phyloP scores from a whole-genome alignment of 2,888 invertebrate genomes.

The Drosophila siamana region DNA sequence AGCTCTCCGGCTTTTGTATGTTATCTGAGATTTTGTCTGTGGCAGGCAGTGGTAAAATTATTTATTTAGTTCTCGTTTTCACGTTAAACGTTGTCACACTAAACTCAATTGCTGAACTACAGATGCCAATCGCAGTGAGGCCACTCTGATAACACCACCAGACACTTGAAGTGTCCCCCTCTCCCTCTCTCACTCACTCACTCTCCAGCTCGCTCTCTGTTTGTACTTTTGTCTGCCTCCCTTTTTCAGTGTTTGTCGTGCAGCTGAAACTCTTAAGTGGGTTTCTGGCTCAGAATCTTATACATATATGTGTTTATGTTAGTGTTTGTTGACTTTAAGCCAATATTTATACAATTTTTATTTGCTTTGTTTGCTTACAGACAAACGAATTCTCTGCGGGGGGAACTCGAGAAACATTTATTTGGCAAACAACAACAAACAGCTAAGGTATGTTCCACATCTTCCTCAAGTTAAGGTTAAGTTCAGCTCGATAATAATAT shows the following conservation, averaged over 20 bases:
- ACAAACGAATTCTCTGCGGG: conserved; percentile 33
- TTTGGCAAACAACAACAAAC: conserved; percentile 49
- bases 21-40: conserved; percentile 58
- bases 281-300: conserved; percentile 69
- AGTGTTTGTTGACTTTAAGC: conserved; percentile 26
- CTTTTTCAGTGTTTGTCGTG: conserved; percentile 44
- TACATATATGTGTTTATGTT: too few relatives aligned
- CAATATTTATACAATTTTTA: conserved; percentile 76
- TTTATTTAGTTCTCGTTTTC: conserved; percentile 79
- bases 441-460: conserved; percentile 42
- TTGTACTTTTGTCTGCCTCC: neutral
- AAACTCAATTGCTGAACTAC: conserved; percentile 69
- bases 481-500: conserved; percentile 7
- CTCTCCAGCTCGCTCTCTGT: neutral
- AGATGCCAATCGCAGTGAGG: conserved; percentile 57
- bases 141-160: conserved; percentile 57
- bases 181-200: neutral
- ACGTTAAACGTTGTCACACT: conserved; percentile 80
- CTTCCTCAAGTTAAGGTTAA: conserved; percentile 29
- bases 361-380: conserved; percentile 71
- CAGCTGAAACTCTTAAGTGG: conserved; percentile 64
- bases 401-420: conserved; percentile 36
- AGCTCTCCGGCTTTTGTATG: conserved; percentile 15
- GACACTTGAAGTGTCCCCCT: conserved; percentile 25
- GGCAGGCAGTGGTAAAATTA: conserved; percentile 66